Base-by-base conservation (phyloP, 2,797 vertebrate species). In the Leptatherina wallacei region DNA sequence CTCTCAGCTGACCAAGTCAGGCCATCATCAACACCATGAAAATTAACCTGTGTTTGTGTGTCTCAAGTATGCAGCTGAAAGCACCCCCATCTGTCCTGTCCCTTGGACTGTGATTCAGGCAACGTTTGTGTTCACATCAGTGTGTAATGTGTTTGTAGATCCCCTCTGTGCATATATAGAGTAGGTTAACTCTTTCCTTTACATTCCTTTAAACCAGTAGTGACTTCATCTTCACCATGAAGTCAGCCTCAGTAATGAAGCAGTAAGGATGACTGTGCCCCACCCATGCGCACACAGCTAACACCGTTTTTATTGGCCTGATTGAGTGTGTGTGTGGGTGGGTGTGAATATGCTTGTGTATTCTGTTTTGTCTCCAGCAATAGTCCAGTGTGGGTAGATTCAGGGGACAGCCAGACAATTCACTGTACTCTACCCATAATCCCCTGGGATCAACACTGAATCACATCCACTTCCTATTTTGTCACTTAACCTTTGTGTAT, bases 241-340 rank as follows among this genome's bases (percentile, higher is more conserved):
- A 93, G 90, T 95, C 92, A 95, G 92, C 90, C 88, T 94, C 75
- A 49, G 82, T 93, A 92, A 94, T 92, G 89, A 89, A 78, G 71
- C 70, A 57, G 58, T 11, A 20, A 47, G 67, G 78, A 58, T 2
- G 58, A 61, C 36, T 65, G 72, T 24, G 80, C 81, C 81, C 87
- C 83, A 79, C 85, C 85, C 91, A 72, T 67, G 63, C 32, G 0
- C 65, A 80, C 64, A 57, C 67, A 49, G n/a, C 79, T 62, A 72
- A 80, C 81, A 60, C 52, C 2, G 0, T 10, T 55, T 84, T 70
- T 75, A 75, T 73, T 73, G 57, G 73, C 47, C 2, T 65, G 27
- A 55, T 49, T 32, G 30, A 32, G 16, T 67, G 52, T 67, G 47
- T 76, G 61, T 65, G 55, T 35, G 33, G 47, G 27, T 54, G 27